Conservation (phyloP, 2,797 vertebrate species). For the Poliocrania exsul region DNA sequence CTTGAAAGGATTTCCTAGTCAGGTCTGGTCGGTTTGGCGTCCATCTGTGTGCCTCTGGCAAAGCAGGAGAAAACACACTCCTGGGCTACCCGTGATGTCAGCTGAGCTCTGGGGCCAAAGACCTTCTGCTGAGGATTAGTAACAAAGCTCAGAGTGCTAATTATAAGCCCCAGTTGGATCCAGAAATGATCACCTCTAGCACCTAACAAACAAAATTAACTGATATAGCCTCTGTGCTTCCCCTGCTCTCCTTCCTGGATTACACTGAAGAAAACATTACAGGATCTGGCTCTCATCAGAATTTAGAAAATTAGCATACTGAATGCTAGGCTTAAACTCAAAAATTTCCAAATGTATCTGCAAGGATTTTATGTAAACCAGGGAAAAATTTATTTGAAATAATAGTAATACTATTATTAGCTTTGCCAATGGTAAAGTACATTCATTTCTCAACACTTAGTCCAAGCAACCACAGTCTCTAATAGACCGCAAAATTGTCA, state of each 20-base stretch:
- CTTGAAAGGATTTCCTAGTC: neutral
- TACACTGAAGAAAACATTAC: neutral
- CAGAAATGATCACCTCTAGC: neutral
- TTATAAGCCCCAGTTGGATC: neutral
- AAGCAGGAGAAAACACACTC: neutral
- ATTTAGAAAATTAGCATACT: neutral
- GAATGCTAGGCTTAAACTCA: neutral
- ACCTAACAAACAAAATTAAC: neutral
- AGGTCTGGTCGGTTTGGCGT: rapidly evolving
- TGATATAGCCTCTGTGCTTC: neutral
- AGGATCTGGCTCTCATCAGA: neutral
- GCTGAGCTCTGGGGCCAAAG: neutral
- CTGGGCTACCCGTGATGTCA: neutral
- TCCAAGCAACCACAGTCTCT: neutral
- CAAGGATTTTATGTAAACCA: neutral
- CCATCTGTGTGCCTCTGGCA: neutral
- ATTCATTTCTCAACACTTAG: neutral
- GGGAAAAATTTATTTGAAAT: neutral
- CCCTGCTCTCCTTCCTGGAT: neutral
- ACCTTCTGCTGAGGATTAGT: neutral
- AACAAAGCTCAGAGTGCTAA: neutral
- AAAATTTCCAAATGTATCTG: neutral
- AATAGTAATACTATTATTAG: neutral
- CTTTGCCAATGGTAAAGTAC: neutral
- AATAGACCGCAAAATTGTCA: neutral